These are phyloP conservation scores for Leucoraja ocellata DNA, from an alignment of 2,797 vertebrate species.

Conservation along the genomic window DNA sequence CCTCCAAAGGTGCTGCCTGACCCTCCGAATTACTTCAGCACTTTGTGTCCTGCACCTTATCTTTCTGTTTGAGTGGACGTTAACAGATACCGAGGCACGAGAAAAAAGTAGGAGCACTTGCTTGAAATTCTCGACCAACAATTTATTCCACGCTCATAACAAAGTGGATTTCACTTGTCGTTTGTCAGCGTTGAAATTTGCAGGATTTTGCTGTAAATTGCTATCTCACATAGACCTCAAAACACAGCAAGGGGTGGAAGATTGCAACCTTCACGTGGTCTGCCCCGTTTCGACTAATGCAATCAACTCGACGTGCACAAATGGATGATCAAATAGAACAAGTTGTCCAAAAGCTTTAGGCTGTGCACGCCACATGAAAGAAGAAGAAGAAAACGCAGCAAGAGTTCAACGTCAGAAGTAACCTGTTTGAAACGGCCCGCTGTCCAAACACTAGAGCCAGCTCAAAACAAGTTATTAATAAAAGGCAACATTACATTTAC, in stretches of 20 bases:
- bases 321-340: no score
- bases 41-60: background rate
- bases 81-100: background rate
- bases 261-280: no score
- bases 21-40: no score
- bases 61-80: background rate
- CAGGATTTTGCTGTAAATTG: background rate
- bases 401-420: background rate
- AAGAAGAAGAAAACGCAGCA: no score
- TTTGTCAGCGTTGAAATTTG: background rate
- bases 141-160: background rate
- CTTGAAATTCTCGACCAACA: background rate
- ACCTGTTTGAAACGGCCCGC: background rate
- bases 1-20: no score
- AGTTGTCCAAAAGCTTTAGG: no score
- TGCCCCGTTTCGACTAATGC: no score
- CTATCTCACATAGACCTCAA: no score
- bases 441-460: no score
- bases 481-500: background rate
- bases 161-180: background rate
- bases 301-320: no score
- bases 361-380: no score
- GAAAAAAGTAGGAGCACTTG: background rate
- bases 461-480: background rate
- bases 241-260: no score